These are phyloP conservation scores for Ectropis crepuscularia DNA, from an alignment of 2,888 invertebrate genomes.

Conservation along the genomic window DNA sequence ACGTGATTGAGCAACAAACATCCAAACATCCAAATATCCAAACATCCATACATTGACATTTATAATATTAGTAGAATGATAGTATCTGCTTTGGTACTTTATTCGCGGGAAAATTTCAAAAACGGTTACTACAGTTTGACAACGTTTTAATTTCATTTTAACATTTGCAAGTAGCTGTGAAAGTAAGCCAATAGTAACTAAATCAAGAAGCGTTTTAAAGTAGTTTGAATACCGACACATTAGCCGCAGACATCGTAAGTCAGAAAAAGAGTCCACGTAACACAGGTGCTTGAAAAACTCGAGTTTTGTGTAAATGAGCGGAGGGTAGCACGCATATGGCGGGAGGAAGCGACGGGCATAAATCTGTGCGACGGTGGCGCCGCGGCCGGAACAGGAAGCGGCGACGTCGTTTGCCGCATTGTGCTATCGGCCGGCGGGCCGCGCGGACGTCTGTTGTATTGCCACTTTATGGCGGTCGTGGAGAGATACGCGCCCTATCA, in stretches of 20 bases:
- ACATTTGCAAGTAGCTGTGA: too few relatives aligned
- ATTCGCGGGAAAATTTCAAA: too few relatives aligned
- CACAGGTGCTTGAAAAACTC: slow-evolving; percentile 81
- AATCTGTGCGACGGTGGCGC: slow-evolving; percentile 81
- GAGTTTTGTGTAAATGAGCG: slow-evolving; percentile 81
- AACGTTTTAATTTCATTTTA: too few relatives aligned
- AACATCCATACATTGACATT: too few relatives aligned
- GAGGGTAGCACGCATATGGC: slow-evolving; percentile 75
- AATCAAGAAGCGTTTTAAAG: slow-evolving; percentile 1
- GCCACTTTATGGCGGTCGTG: slow-evolving; percentile 75
- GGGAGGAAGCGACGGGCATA: slow-evolving; percentile 82
- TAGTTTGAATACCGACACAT: slow-evolving; percentile 24
- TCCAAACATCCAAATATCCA: too few relatives aligned
- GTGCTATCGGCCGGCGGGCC: slow-evolving; percentile 80
- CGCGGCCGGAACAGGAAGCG: slow-evolving; percentile 82
- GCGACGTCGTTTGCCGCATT: slow-evolving; percentile 84
- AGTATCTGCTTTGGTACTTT: too few relatives aligned
- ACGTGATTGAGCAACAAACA: too few relatives aligned
- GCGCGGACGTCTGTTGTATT: slow-evolving; percentile 78
- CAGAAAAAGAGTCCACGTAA: slow-evolving; percentile 43
- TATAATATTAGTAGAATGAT: too few relatives aligned
- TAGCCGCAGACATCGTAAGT: slow-evolving; percentile 55
- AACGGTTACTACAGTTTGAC: too few relatives aligned
- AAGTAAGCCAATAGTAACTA: neutral
- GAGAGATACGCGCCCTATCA: slow-evolving; percentile 72